These are phyloP conservation scores for Balaeniceps rex DNA, from an alignment of 2,113 vertebrate genomes.

Conservation along the genomic window DNA sequence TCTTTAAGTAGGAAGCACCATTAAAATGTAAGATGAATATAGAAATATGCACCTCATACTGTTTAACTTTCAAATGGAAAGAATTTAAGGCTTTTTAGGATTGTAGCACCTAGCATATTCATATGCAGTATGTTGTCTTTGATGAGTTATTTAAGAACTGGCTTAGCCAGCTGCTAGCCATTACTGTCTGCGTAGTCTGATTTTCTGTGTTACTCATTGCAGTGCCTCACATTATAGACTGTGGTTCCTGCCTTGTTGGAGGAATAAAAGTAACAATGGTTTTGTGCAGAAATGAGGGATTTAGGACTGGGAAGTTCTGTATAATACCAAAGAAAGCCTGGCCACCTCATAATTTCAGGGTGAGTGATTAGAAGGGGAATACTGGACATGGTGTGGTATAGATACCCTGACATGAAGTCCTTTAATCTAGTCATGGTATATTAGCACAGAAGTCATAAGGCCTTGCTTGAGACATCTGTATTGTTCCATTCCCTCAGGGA, in stretches of 20 bases:
- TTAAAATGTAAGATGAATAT: not conserved
- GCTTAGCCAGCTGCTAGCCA: not conserved
- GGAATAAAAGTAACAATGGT: slow-evolving; percentile 77
- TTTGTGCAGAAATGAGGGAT: slow-evolving; percentile 84
- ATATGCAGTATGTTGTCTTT: not conserved
- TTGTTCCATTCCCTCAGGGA: not conserved
- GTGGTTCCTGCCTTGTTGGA: slow-evolving; percentile 88
- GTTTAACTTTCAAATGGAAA: not conserved
- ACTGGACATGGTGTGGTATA: not conserved
- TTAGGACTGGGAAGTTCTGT: slow-evolving; percentile 82
- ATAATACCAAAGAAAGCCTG: slow-evolving; percentile 82
- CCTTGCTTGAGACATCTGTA: not conserved
- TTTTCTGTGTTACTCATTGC: not conserved
- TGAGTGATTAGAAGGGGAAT: slow-evolving; percentile 58
- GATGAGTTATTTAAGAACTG: not conserved
- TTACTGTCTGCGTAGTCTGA: not conserved
- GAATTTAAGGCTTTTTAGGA: not conserved
- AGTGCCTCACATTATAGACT: slow-evolving; percentile 86
- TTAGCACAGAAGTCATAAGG: not conserved
- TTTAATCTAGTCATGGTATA: not conserved
- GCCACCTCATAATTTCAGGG: slow-evolving; percentile 78
- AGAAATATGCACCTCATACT: not conserved
- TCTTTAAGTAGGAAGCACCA: not conserved
- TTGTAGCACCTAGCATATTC: not conserved
- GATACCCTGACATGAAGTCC: not conserved